Evolutionary conservation across 2,888 invertebrate genomes (phyloP).

Genomic region (Hybos culiciformis): DNA sequence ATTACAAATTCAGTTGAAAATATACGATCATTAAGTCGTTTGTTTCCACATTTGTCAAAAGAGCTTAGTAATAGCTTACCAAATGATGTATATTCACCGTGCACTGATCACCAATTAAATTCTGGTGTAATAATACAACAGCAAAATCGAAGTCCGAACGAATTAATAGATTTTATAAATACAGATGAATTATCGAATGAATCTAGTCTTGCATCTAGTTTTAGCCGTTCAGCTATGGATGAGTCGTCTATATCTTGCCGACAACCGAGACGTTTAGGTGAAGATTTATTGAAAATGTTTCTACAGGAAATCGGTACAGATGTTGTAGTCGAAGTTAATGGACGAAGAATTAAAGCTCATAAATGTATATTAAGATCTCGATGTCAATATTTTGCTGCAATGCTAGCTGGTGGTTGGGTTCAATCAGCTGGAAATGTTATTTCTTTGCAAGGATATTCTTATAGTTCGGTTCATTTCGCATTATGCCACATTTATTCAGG

Average conservation of each 20-base stretch:
- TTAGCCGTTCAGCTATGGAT: conserved; percentile 43
- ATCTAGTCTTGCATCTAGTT: conserved; percentile 44
- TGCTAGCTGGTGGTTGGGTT: conserved; percentile 74
- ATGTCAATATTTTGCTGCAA: conserved; percentile 86
- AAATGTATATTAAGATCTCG: conserved; percentile 83
- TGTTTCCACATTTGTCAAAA: conserved; percentile 46
- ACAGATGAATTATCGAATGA: conserved; percentile 38
- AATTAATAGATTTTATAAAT: conserved; percentile 38
- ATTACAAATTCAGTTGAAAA: conserved; percentile 45
- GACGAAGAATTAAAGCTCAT: conserved; percentile 72
- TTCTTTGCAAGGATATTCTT: conserved; percentile 68
- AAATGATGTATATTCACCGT: conserved; percentile 27
- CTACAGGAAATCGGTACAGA: conserved; percentile 82
- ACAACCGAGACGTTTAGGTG: conserved; percentile 57
- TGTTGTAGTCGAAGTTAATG: conserved; percentile 71
- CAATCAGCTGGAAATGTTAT: conserved; percentile 70
- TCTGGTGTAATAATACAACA: conserved; percentile 3
- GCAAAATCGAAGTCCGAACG: conserved; percentile 24
- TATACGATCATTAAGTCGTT: conserved; percentile 42
- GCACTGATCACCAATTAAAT: conserved; percentile 15
- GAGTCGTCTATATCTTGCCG: conserved; percentile 36
- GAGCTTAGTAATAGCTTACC: conserved; percentile 35
- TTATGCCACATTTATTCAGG: conserved; percentile 91
- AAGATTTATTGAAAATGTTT: conserved; percentile 82
- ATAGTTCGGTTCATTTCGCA: conserved; percentile 77